A percentile compares a stretch with the other conserved stretches of the same genome.
Evolutionary conservation across 2,888 invertebrate genomes (phyloP).

Genomic region (Catonia carolina): DNA sequence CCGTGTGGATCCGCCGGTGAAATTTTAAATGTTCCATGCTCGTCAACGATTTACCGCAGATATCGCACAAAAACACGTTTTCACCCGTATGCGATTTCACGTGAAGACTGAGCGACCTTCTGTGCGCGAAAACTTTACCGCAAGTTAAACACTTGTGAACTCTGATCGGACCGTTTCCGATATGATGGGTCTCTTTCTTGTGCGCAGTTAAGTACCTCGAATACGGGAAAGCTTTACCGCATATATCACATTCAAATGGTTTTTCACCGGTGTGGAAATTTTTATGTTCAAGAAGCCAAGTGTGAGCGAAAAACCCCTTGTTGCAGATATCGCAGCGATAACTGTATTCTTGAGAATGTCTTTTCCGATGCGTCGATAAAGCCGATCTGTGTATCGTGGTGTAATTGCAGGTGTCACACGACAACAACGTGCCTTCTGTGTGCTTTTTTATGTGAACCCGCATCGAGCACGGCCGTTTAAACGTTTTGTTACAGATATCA

Average conservation of each 20-base stretch:
- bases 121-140: slow-evolving; percentile 41
- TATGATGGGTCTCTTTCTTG: slow-evolving; percentile 30
- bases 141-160: slow-evolving; percentile 47
- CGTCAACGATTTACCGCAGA: slow-evolving; percentile 52
- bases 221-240: slow-evolving; percentile 42
- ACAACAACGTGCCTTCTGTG: slow-evolving; percentile 43
- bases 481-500: slow-evolving; percentile 32
- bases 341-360: slow-evolving; percentile 51
- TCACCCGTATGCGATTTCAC: slow-evolving; percentile 46
- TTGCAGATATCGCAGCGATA: slow-evolving; percentile 40
- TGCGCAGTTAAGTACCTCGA: slow-evolving; percentile 42
- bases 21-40: slow-evolving; percentile 49
- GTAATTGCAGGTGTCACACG: slow-evolving; percentile 40
- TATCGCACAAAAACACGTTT: slow-evolving; percentile 50
- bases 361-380: slow-evolving; percentile 50
- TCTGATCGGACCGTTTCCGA: slow-evolving; percentile 10
- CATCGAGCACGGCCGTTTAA: slow-evolving; percentile 33
- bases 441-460: slow-evolving; percentile 45
- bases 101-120: slow-evolving; percentile 42
- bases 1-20: slow-evolving; percentile 50
- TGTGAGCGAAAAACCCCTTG: slow-evolving; percentile 41
- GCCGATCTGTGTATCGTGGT: slow-evolving; percentile 41
- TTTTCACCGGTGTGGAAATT: slow-evolving; percentile 43
- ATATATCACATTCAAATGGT: slow-evolving; percentile 39
- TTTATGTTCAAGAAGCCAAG: slow-evolving; percentile 49